Percentiles rank a stretch among this genome's conserved stretches.
These are phyloP conservation scores for Anagrus nilaparvatae DNA, from an alignment of 1,140 invertebrate genomes.

Conservation along the genomic window DNA sequence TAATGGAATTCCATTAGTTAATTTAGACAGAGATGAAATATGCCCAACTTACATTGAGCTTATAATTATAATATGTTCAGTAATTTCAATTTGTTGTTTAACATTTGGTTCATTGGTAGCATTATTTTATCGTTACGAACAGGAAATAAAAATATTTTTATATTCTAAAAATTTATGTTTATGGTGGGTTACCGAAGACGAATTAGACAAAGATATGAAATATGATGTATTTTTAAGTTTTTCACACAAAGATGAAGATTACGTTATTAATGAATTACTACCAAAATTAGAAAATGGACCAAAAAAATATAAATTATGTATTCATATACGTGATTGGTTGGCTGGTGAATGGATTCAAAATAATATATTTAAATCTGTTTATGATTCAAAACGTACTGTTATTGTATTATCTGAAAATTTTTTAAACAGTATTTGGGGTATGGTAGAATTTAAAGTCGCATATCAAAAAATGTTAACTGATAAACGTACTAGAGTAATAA, in stretches of 20 bases:
- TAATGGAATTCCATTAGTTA: slow-evolving; percentile 24
- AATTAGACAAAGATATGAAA: slow-evolving; percentile 63
- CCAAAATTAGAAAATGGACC: slow-evolving; percentile 51
- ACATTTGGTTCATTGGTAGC: slow-evolving; percentile 42
- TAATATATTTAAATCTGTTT: no score
- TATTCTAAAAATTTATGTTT: slow-evolving; percentile 54
- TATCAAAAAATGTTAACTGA: slow-evolving; percentile 66
- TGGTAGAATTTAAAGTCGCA: slow-evolving; percentile 72
- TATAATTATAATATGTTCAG: slow-evolving; percentile 37
- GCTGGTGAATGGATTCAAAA: slow-evolving; percentile 66
- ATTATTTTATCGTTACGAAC: slow-evolving; percentile 53
- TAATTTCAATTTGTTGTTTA: slow-evolving; percentile 25
- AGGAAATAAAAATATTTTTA: slow-evolving; percentile 59
- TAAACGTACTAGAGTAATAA: slow-evolving; percentile 58
- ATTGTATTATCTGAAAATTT: slow-evolving; percentile 75
- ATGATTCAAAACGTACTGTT: slow-evolving; percentile 68
- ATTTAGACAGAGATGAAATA: slow-evolving; percentile 41
- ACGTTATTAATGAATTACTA: slow-evolving; percentile 58
- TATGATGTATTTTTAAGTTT: slow-evolving; percentile 86
- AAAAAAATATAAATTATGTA: slow-evolving; percentile 54
- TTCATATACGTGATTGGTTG: slow-evolving; percentile 76
- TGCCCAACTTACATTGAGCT: slow-evolving; percentile 36
- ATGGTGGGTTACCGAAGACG: slow-evolving; percentile 58
- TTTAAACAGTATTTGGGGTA: slow-evolving; percentile 75
- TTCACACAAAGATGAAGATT: slow-evolving; percentile 69